A percentile compares a stretch with the other conserved stretches of the same genome.
These are phyloP conservation scores for Halcyon senegalensis DNA, from an alignment of 2,113 vertebrate genomes.

Conservation along the genomic window DNA sequence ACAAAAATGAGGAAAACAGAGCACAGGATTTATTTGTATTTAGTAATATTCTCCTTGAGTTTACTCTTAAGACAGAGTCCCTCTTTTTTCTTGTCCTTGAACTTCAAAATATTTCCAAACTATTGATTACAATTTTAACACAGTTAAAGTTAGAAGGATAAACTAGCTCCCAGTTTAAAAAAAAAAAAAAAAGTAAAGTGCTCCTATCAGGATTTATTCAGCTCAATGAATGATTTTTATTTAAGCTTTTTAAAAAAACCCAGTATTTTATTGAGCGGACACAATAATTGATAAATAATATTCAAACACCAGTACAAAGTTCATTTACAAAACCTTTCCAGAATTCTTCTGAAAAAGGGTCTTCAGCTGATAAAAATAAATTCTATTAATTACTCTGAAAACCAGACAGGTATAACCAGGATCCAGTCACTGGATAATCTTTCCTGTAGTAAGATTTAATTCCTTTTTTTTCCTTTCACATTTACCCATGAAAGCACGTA, in stretches of 20 bases:
- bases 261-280: neutral
- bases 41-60: neutral
- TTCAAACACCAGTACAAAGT: conserved; percentile 51
- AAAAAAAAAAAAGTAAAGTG: neutral
- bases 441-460: neutral
- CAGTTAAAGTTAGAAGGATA: neutral
- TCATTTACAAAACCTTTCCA: conserved; percentile 62
- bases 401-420: conserved; percentile 4
- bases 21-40: neutral
- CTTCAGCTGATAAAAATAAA: conserved; percentile 59
- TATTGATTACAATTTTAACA: neutral
- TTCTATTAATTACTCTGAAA: conserved; percentile 49
- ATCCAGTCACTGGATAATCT: neutral
- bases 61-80: neutral
- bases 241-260: neutral
- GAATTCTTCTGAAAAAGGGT: conserved; percentile 45
- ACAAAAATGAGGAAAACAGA: neutral
- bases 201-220: neutral
- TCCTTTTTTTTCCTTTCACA: neutral
- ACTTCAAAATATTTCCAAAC: neutral
- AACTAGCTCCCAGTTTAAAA: neutral
- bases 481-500: neutral
- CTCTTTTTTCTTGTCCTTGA: neutral
- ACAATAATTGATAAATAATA: conserved; percentile 45
- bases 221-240: neutral